These are phyloP conservation scores for Cromileptes altivelis DNA, from an alignment of 2,113 vertebrate species.

Conservation along the genomic window DNA sequence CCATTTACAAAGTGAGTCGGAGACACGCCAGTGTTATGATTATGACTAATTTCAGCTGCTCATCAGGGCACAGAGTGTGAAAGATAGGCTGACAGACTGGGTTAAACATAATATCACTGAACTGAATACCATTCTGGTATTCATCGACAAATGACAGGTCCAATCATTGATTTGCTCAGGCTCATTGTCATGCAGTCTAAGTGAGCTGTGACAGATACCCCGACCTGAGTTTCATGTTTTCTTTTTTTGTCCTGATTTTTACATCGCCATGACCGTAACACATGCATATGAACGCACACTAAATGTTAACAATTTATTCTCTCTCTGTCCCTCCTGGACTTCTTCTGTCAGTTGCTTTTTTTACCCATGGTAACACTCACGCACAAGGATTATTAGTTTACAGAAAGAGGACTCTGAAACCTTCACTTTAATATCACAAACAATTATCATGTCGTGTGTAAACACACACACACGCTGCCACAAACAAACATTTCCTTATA, in stretches of 20 bases:
- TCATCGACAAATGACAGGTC: conserved; percentile 49
- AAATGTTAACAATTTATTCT: not conserved
- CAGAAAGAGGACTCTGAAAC: not conserved
- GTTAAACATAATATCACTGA: conserved; percentile 54
- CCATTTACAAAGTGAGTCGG: conserved; percentile 4
- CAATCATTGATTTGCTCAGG: conserved; percentile 57
- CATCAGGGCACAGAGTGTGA: conserved; percentile 65
- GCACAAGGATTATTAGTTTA: conserved; percentile 6
- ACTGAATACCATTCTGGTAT: conserved; percentile 49
- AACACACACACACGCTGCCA: not conserved
- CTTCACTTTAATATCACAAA: conserved; percentile 59
- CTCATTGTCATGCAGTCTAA: conserved; percentile 13
- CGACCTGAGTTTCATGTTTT: conserved; percentile 14
- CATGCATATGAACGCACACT: not conserved
- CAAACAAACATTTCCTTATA: conserved; percentile 33
- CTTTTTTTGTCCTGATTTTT: not conserved
- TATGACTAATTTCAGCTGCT: conserved; percentile 61
- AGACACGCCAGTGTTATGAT: conserved; percentile 56
- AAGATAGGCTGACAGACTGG: conserved; percentile 61
- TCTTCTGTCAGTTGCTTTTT: not conserved
- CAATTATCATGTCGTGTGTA: conserved; percentile 42
- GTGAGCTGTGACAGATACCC: conserved; percentile 28
- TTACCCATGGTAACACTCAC: not conserved
- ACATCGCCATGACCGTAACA: not conserved
- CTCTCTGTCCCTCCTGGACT: not conserved